Conservation (phyloP, 2,113 vertebrate genomes). For the Oceanites oceanicus region DNA sequence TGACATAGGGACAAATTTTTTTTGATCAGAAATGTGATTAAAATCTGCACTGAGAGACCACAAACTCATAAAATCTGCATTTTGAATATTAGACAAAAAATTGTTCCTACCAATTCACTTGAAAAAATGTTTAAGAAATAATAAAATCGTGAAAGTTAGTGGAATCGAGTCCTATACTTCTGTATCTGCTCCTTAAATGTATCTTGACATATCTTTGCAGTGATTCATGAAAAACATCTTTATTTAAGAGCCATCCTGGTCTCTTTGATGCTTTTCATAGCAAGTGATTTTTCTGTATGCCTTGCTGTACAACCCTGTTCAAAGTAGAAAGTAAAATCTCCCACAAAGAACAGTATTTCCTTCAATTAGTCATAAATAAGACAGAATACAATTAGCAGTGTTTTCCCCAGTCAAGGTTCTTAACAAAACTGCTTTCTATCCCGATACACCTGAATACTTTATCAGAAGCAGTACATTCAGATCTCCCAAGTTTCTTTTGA, state of each 20-base stretch:
- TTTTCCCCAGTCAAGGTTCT: background rate
- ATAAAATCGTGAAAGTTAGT: background rate
- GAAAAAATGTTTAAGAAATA: background rate
- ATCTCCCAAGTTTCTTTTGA: background rate
- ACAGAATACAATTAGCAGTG: background rate
- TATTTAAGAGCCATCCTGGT: background rate
- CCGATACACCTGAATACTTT: background rate
- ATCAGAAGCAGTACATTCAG: background rate
- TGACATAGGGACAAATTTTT: background rate
- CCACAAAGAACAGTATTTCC: background rate
- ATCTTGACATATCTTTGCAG: background rate
- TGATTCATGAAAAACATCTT: background rate
- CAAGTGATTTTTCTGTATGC: background rate
- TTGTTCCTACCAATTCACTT: background rate
- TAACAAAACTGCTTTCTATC: background rate
- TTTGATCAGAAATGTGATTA: background rate
- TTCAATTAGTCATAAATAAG: background rate
- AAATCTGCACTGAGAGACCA: background rate
- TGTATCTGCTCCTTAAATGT: background rate
- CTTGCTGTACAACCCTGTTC: background rate
- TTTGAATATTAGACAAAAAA: background rate
- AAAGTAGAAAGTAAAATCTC: background rate
- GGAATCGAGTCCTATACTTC: background rate
- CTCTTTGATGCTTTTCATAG: background rate
- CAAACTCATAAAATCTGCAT: background rate